Evolutionary conservation across 92 coral and sea anemone genomes (phyloP), one percentile per base, ranked within the genome.

Genomic region (Pocillopora grandis): DNA sequence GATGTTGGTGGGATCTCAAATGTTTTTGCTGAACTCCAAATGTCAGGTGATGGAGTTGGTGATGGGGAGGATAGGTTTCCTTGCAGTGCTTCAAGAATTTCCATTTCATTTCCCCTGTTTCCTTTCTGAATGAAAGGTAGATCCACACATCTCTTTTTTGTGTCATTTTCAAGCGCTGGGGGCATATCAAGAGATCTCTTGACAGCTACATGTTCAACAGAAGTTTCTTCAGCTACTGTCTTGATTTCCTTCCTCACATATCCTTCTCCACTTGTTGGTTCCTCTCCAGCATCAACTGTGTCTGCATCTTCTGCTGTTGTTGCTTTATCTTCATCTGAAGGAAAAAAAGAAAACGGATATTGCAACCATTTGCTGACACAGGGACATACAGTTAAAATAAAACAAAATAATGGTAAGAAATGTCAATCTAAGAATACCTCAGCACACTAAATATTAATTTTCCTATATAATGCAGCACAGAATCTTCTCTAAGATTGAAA

Each of bases 321-420:
- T 89, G 90, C 84, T 92, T 96, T 94, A 74, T 85, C 89, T 92
- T 92, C 98, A 92, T 89, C 99, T 96, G 82, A 55, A 42, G 76
- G 77, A 6, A 79, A 80, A 81, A 60, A 77, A 20, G 59, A 62
- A n/a, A 77, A 48, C 36, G 62, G 63, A 55, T 4, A 76, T 23
- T 48, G 56, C 12, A 35, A 67, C 18, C 10, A 69, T 1, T 15
- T 36, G 20, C 11, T 15, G 20, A 27, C 37, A 68, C 62, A 6
- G 31, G 74, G 12, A 42, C 18, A 74, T 49, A 74, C 63, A 55
- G 4, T 52, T 55, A 61, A 55, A 36, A 23, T 69, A 12, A 1
- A 36, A 15, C 11, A 59, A 59, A 59, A 59, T 10, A 2, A 15
- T 11, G 33, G 14, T 3, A 5, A 3, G 42, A 35, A 14, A 12